Base-by-base conservation (phyloP, 2,888 invertebrate genomes). In the Cabera pusaria region DNA sequence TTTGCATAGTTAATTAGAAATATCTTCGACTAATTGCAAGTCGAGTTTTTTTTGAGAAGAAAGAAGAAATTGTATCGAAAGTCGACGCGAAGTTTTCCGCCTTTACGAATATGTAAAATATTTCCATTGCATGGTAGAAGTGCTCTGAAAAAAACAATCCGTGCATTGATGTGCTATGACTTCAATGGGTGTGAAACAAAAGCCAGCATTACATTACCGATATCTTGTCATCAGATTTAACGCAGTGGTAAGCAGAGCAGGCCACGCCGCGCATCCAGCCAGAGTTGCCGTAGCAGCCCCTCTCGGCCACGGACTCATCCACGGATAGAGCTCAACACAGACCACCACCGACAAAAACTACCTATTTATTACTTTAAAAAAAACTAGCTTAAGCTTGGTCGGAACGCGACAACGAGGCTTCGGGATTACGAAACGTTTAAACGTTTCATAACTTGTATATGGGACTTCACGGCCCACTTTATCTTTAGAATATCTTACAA, bases 161-260 rank as follows among this genome's bases (percentile, higher is more conserved):
- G n/a, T n/a, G n/a, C n/a, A n/a, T n/a, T n/a, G n/a, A n/a, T n/a
- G n/a, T n/a, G n/a, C n/a, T n/a, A n/a, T n/a, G n/a, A n/a, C n/a
- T n/a, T n/a, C n/a, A n/a, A n/a, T n/a, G n/a, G n/a, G n/a, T n/a
- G n/a, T n/a, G n/a, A n/a, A n/a, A n/a, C n/a, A n/a, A n/a, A n/a
- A n/a, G 12, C 3, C 11, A 5, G 23, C 10, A n/a, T 24, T 6
- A 4, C 5, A 7, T 8, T 16, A n/a, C 14, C 1, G 5, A 5
- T 8, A 28, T 65, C n/a, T 5, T 9, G 10, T 19, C 19, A 12
- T 1, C 63, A 91, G 91, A 37, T 91, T 91, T 73, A 91, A 91
- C 64, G 91, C 91, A 0, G 85, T 91, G 6, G 91, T 91, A 0
- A 90, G 90, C 72, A 86, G 89, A 59, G 72, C 79, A 45, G 91